Evolutionary conservation across 2,888 invertebrate species (phyloP).

Genomic region (Trachelus troglodyta): DNA sequence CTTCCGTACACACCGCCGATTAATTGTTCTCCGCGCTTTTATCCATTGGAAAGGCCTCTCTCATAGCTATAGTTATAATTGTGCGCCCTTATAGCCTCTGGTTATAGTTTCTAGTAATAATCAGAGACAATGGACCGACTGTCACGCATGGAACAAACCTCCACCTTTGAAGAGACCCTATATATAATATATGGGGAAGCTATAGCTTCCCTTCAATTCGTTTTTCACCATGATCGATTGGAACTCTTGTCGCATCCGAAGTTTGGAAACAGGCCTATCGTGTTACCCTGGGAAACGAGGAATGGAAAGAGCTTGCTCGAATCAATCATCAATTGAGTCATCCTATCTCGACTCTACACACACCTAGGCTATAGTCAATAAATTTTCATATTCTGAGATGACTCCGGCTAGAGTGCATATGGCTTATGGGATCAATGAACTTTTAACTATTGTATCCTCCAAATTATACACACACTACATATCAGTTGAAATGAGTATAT

Average conservation of each 20-base stretch:
- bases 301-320: background rate
- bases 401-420: background rate
- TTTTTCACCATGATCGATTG: background rate
- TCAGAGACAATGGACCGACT: background rate
- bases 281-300: background rate
- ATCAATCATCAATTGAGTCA: background rate
- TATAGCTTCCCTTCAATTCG: background rate
- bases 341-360: background rate
- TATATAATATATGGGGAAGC: no score
- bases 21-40: constrained; percentile 35
- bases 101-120: background rate
- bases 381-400: background rate
- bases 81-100: background rate
- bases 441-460: no score
- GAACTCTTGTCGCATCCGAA: background rate
- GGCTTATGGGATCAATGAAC: background rate
- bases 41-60: background rate
- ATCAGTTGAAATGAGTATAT: background rate
- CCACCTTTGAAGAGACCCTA: background rate
- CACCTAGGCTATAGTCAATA: background rate
- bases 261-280: background rate
- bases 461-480: background rate
- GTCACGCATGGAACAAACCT: background rate
- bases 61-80: no score
- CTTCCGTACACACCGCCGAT: constrained; percentile 43